Base-by-base conservation (phyloP, 2,113 vertebrate species). In the Ginglymostoma cirratum region DNA sequence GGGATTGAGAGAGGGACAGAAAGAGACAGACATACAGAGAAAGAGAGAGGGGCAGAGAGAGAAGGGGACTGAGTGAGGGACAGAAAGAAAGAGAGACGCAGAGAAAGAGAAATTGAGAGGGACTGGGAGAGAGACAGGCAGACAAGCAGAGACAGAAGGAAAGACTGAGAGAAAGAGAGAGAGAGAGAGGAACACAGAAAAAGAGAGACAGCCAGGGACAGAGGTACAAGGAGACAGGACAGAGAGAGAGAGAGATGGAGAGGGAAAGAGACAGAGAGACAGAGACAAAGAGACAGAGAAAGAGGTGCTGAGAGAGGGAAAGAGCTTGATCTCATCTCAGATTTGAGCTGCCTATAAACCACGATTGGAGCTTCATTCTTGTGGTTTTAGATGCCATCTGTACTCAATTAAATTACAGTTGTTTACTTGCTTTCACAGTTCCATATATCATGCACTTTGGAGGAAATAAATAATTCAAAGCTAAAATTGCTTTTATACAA, bases 381-480 rank as follows among this genome's bases (percentile, higher is more conserved):
- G 52, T n/a, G 52, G 87, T 90, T 90, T 30, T 17, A 5, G 52
- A 55, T 61, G 0, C 52, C 87, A 90, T 90, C 87, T 90, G 87
- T 24, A 61, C 52, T 90, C 4, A 8, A 87, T 87, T 87, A 87
- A 55, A 90, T 90, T 34, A 34, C 87, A 61, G 52, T 90, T 55
- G 48, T 61, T 55, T 90, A 34, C 5, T 0, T 52, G 34, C 52
- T 90, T 24, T 48, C 85, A 52, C 19, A 87, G 85, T 87, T 55
- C 85, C 87, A 55, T 61, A 90, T 34, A 55, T 17, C 30, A 52
- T n/a, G 87, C 87, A 90, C 52, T 55, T n/a, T 61, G 87, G 34
- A 61, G 52, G 48, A 90, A 90, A 90, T 34, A 90, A 34, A 90
- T 55, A 90, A 61, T 89, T 89, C 86, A 89, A 90, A 90, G 87